A percentile compares a stretch with the other conserved stretches of the same genome.
Evolutionary conservation across 2,888 invertebrate genomes (phyloP).

Genomic region (Kuschelorhynchus macadamiae): DNA sequence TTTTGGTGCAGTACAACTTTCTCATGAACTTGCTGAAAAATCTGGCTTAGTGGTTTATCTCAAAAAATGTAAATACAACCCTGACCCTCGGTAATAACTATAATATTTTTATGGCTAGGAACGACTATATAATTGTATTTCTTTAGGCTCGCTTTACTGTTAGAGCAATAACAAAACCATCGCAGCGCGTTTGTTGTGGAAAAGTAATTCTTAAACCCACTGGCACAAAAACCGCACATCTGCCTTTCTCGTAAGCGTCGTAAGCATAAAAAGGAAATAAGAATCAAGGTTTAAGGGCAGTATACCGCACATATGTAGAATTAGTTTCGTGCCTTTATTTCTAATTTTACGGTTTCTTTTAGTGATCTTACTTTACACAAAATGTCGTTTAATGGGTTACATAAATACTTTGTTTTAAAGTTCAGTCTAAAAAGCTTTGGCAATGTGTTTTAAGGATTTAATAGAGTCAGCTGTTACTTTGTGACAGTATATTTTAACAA

Average conservation of each 20-base stretch:
- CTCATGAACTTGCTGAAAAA: too few relatives aligned
- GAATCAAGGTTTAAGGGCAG: conserved; percentile 31
- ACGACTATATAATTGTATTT: conserved; percentile 43
- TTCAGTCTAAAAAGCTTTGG: too few relatives aligned
- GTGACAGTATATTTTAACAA: too few relatives aligned
- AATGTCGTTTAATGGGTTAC: too few relatives aligned
- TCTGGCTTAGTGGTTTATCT: too few relatives aligned
- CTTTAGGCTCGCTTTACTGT: conserved; percentile 31
- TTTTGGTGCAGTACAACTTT: too few relatives aligned
- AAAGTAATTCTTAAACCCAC: conserved; percentile 39
- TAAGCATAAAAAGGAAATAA: conserved; percentile 39
- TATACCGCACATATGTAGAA: conserved; percentile 32
- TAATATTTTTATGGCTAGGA: conserved; percentile 35
- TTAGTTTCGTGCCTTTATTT: conserved; percentile 21
- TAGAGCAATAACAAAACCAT: conserved; percentile 42
- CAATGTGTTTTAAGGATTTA: too few relatives aligned
- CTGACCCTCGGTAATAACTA: conserved; percentile 17
- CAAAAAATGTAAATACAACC: background rate
- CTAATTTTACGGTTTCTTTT: conserved; percentile 1
- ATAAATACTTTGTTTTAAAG: too few relatives aligned
- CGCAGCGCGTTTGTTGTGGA: conserved; percentile 44
- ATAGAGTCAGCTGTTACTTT: too few relatives aligned
- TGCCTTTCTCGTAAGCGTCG: conserved; percentile 37
- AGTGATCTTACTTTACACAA: too few relatives aligned
- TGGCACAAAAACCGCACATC: conserved; percentile 48